Percentiles rank a stretch among this genome's conserved stretches.
phyloP scores from a whole-genome alignment of 2,797 vertebrate genomes.

The Oreochromis grahami region DNA sequence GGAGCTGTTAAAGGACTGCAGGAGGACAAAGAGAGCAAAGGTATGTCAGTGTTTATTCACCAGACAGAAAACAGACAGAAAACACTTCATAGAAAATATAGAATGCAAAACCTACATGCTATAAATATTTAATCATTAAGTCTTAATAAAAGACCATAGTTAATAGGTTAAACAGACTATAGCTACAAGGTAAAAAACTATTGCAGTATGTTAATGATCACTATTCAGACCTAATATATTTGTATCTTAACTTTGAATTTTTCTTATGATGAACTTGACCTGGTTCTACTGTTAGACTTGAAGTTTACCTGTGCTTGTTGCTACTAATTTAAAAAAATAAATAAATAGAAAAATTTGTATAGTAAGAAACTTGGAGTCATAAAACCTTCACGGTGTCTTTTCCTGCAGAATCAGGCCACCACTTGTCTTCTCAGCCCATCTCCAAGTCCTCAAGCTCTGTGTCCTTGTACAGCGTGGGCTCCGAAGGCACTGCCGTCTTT shows the following conservation, averaged over 20 bases:
- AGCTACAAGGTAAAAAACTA: neutral
- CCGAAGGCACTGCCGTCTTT: slow-evolving; percentile 77
- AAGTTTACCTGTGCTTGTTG: neutral
- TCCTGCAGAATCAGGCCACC: slow-evolving; percentile 60
- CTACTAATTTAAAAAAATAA: neutral
- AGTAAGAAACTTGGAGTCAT: neutral
- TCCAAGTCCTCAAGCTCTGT: slow-evolving; percentile 82
- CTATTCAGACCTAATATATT: neutral
- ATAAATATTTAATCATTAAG: neutral
- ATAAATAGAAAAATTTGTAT: neutral
- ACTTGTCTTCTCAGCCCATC: slow-evolving; percentile 68
- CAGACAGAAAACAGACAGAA: neutral
- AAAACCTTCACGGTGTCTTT: neutral
- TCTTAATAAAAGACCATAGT: neutral
- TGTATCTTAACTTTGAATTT: neutral
- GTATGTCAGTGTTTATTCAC: slow-evolving; percentile 42
- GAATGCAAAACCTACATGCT: neutral
- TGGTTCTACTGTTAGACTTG: neutral
- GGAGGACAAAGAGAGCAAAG: slow-evolving; percentile 75
- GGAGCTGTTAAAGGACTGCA: slow-evolving; percentile 72
- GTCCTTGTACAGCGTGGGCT: slow-evolving; percentile 79
- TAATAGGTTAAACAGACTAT: neutral
- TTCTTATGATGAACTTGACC: neutral
- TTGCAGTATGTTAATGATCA: neutral
- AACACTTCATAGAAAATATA: neutral